Conservation (phyloP, 2,888 invertebrate species). For the Sturmia bella region DNA sequence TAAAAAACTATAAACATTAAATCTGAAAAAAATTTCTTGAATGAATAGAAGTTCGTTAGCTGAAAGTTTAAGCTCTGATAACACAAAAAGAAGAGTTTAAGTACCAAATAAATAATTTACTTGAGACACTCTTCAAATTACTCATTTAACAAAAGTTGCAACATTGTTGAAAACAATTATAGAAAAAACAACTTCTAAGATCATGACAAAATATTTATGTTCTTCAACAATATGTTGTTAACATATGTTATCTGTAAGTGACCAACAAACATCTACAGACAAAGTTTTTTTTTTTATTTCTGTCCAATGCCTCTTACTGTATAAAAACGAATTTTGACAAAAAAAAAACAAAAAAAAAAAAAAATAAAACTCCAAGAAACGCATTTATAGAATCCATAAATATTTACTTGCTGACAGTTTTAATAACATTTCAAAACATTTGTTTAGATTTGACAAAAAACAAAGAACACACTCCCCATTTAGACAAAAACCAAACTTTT, state of each 20-base stretch:
- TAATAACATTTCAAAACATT: slow-evolving; percentile 66
- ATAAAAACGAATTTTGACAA: neutral
- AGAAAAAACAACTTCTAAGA: neutral
- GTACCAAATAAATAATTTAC: neutral
- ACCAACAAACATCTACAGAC: neutral
- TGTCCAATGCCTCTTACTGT: neutral
- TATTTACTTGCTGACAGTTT: slow-evolving; percentile 72
- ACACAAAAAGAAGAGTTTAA: neutral
- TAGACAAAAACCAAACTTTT: slow-evolving; percentile 9
- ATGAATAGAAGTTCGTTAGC: neutral
- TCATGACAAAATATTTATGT: neutral
- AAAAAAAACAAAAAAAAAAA: slow-evolving; percentile 2
- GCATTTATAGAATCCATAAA: slow-evolving; percentile 71
- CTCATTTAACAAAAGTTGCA: neutral
- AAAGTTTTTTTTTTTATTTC: slow-evolving; percentile 10
- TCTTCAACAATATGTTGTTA: slow-evolving; percentile 52
- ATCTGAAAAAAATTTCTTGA: neutral
- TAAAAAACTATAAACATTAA: slow-evolving; percentile 11
- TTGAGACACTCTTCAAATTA: neutral
- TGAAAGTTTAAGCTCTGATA: neutral
- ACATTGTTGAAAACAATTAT: slow-evolving; percentile 6
- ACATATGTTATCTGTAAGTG: slow-evolving; percentile 44
- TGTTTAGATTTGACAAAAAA: slow-evolving; percentile 39
- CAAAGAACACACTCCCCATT: neutral
- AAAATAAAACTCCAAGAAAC: slow-evolving; percentile 6